phyloP scores from a whole-genome alignment of 2,797 vertebrate species.

The Myripristis jacobus region DNA sequence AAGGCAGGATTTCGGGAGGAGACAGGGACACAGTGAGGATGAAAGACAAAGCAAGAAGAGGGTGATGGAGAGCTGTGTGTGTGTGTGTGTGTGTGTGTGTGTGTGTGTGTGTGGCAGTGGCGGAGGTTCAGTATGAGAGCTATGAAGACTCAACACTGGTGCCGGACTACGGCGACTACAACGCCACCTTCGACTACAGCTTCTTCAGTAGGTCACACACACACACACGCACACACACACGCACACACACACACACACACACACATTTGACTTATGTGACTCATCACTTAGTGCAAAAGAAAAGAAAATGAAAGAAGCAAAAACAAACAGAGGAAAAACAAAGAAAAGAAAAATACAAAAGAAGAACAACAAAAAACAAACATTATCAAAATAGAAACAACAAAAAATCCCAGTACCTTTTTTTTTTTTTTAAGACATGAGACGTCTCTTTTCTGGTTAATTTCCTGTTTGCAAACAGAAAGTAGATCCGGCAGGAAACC shows the following conservation, averaged over 20 bases:
- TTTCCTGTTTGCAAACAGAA: too few species aligned
- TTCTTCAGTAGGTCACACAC: slow-evolving; percentile 77
- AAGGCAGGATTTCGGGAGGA: background rate
- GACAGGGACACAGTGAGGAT: background rate
- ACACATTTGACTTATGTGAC: too few species aligned
- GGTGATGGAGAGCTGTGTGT: background rate
- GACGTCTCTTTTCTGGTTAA: too few species aligned
- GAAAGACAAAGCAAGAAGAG: background rate
- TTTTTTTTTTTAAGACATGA: too few species aligned
- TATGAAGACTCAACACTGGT: slow-evolving; percentile 41
- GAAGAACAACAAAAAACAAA: too few species aligned
- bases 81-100: background rate
- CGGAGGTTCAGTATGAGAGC: slow-evolving; percentile 4
- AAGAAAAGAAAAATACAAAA: too few species aligned
- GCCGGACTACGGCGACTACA: slow-evolving; percentile 76
- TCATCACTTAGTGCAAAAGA: too few species aligned
- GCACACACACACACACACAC: slow-evolving; percentile 4
- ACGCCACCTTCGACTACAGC: slow-evolving; percentile 70
- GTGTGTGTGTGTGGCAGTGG: slow-evolving; percentile 36
- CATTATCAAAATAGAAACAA: too few species aligned
- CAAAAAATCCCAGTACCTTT: too few species aligned
- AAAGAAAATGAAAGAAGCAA: too few species aligned
- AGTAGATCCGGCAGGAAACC: too few species aligned
- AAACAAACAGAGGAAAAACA: too few species aligned
- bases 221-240: slow-evolving; percentile 4